These are phyloP conservation scores for Margaritifera margaritifera DNA, from an alignment of 2,888 invertebrate species.

Conservation along the genomic window DNA sequence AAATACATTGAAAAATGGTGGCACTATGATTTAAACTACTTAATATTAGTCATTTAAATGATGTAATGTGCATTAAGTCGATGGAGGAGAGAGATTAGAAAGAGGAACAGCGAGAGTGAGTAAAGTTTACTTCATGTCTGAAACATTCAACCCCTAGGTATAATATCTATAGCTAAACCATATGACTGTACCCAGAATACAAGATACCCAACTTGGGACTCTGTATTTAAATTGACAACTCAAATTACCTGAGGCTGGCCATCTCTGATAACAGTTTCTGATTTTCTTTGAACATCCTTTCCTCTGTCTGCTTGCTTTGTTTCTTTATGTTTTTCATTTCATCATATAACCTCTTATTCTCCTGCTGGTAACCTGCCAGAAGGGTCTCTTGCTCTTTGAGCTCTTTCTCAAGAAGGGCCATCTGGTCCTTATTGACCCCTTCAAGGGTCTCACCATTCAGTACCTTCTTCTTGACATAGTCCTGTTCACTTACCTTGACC, in stretches of 20 bases:
- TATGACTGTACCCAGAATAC: not conserved
- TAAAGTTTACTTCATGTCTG: no score
- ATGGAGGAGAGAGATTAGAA: no score
- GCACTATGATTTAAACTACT: no score
- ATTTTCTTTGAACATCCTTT: conserved; percentile 69
- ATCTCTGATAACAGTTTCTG: conserved; percentile 64
- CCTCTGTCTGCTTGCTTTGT: conserved; percentile 63
- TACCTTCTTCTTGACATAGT: conserved; percentile 35
- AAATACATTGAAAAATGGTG: no score
- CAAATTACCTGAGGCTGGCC: conserved; percentile 58
- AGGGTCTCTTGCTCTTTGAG: conserved; percentile 68
- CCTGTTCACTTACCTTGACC: conserved; percentile 36
- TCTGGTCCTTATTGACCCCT: conserved; percentile 50
- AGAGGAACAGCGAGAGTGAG: no score
- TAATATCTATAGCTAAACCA: no score
- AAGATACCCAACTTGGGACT: not conserved
- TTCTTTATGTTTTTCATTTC: conserved; percentile 65
- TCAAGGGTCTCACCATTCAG: conserved; percentile 36
- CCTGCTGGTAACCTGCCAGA: conserved; percentile 67
- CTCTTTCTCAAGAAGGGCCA: conserved; percentile 62
- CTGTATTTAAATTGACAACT: no score
- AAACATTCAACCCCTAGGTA: no score
- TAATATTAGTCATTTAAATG: no score
- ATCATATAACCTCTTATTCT: conserved; percentile 69
- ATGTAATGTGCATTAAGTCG: no score